Conservation (phyloP, 2,888 invertebrate species). For the Selenia dentaria region DNA sequence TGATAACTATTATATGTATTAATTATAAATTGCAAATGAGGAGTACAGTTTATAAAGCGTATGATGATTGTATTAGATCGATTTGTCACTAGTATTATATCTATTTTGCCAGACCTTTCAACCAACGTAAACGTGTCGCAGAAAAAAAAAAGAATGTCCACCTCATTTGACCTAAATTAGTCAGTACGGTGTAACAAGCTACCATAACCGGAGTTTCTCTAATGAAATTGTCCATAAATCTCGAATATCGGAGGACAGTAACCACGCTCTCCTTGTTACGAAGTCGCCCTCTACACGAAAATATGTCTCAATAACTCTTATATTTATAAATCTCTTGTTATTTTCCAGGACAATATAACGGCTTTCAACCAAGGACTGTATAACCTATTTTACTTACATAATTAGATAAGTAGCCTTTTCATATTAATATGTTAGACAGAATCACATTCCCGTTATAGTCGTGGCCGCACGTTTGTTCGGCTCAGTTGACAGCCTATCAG, state of each 20-base stretch:
- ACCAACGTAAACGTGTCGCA: too few relatives aligned
- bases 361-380: constrained; percentile 1
- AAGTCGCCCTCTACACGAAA: constrained; percentile 8
- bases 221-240: constrained; percentile 62
- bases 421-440: too few relatives aligned
- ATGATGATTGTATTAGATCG: too few relatives aligned
- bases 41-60: too few relatives aligned
- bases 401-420: too few relatives aligned
- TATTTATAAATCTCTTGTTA: constrained; percentile 22
- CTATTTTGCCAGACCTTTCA: too few relatives aligned
- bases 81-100: too few relatives aligned
- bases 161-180: constrained; percentile 1
- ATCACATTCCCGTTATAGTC: too few relatives aligned
- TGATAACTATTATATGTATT: too few relatives aligned
- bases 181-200: constrained; percentile 28
- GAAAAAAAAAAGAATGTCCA: background rate
- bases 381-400: constrained; percentile 1
- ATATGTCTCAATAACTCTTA: constrained; percentile 30
- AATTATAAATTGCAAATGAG: too few relatives aligned
- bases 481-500: too few relatives aligned
- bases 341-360: constrained; percentile 11
- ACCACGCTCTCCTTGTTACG: constrained; percentile 33
- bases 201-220: constrained; percentile 40
- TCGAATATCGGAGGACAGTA: constrained; percentile 47
- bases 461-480: too few relatives aligned